These are phyloP conservation scores for Gasteruption jaculator DNA, from an alignment of 2,888 invertebrate genomes.

Conservation along the genomic window DNA sequence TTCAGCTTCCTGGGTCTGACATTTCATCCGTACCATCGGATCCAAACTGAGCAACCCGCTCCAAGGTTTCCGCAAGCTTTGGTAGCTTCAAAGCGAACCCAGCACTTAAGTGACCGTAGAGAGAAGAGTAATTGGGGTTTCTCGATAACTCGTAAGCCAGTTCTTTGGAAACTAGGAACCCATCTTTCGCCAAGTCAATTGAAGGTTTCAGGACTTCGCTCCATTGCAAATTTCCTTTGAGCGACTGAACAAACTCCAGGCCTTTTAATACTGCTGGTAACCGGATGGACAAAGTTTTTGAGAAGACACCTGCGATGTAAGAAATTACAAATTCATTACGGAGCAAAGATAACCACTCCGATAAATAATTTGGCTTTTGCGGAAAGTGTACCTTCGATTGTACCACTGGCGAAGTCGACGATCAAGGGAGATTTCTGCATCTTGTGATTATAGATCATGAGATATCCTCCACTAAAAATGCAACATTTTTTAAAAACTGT, in stretches of 20 bases:
- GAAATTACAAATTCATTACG: constrained; percentile 1
- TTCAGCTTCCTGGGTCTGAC: too few species aligned
- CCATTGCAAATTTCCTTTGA: constrained; percentile 60
- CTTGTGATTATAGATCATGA: constrained; percentile 70
- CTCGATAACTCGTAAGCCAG: constrained; percentile 51
- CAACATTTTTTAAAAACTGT: constrained; percentile 6
- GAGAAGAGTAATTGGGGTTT: constrained; percentile 43
- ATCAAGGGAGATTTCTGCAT: constrained; percentile 55
- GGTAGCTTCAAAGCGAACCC: constrained; percentile 53
- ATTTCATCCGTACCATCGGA: constrained; percentile 38
- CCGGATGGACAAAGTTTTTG: constrained; percentile 25
- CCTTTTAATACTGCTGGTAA: constrained; percentile 62
- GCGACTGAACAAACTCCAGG: constrained; percentile 56
- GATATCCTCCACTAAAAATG: constrained; percentile 64
- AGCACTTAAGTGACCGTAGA: constrained; percentile 51
- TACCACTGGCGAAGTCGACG: constrained; percentile 56
- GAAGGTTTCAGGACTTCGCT: constrained; percentile 58
- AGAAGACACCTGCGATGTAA: constrained; percentile 24
- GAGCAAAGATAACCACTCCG: neutral
- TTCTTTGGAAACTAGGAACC: constrained; percentile 54
- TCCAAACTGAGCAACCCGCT: constrained; percentile 51
- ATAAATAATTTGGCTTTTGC: neutral
- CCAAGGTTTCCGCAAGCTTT: constrained; percentile 56
- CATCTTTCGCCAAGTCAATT: constrained; percentile 56
- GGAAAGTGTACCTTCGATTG: constrained; percentile 29